Percentiles rank a stretch among this genome's conserved stretches.
These are phyloP conservation scores for Malurus cyaneus DNA, from an alignment of 2,113 vertebrate species.

Conservation along the genomic window DNA sequence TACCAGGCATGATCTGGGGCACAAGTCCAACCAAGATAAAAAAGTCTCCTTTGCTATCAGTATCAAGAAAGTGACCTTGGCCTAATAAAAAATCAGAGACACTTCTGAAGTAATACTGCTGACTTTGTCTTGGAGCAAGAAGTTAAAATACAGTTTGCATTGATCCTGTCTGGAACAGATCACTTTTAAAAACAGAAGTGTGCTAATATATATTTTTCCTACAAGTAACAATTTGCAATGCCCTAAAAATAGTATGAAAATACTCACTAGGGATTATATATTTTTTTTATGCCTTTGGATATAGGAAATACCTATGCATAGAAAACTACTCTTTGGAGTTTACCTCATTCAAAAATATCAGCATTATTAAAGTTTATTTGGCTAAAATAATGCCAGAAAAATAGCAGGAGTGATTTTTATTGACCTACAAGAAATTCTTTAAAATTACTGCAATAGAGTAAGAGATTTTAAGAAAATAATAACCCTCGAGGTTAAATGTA, in stretches of 20 bases:
- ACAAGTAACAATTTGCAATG: neutral
- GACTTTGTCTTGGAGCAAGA: neutral
- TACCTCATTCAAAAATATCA: neutral
- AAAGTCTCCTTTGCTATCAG: neutral
- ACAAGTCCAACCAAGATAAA: neutral
- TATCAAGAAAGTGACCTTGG: neutral
- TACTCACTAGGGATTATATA: neutral
- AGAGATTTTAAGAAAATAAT: neutral
- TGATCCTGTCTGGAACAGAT: neutral
- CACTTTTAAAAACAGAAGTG: neutral
- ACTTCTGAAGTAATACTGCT: neutral
- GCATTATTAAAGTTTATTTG: neutral
- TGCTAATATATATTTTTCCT: neutral
- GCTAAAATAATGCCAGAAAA: slow-evolving; percentile 7
- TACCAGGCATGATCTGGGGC: neutral
- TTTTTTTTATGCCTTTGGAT: neutral
- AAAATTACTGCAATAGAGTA: neutral
- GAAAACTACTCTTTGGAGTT: neutral
- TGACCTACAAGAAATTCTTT: neutral
- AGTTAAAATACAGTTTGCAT: neutral
- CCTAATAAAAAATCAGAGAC: neutral
- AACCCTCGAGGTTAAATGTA: neutral
- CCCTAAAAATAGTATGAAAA: neutral
- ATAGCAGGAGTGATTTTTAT: neutral
- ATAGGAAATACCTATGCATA: neutral